Percentiles rank a stretch among this genome's conserved stretches.
Conservation (phyloP, 2,888 invertebrate genomes). For the Hirtodrosophila histrioides region DNA sequence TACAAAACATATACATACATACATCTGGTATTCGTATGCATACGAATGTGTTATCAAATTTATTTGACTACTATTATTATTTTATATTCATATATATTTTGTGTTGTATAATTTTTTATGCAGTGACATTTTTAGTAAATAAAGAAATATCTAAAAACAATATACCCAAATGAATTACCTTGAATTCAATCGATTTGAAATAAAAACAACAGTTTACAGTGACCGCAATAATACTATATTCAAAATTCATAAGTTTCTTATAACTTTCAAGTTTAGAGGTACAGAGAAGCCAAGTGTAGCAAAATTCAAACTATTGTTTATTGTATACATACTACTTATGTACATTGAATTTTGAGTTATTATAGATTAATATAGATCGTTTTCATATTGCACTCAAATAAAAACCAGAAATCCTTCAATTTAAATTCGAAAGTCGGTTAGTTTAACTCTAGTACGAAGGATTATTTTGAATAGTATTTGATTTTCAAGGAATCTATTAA, state of each 20-base stretch:
- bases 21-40: constrained; percentile 66
- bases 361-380: constrained; percentile 2
- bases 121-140: constrained; percentile 75
- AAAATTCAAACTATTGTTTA: constrained; percentile 32
- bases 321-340: constrained; percentile 7
- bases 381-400: constrained; percentile 44
- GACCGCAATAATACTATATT: not conserved
- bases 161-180: no score
- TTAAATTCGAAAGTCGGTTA: constrained; percentile 34
- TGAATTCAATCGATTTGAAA: no score
- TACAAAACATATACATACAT: constrained; percentile 29
- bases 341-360: constrained; percentile 4
- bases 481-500: no score
- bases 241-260: constrained; percentile 15
- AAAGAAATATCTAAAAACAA: constrained; percentile 54
- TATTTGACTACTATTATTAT: constrained; percentile 67
- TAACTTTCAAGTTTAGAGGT: constrained; percentile 33
- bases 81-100: constrained; percentile 66
- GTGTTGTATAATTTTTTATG: constrained; percentile 79
- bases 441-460: constrained; percentile 1
- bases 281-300: constrained; percentile 63
- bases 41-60: constrained; percentile 72
- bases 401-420: constrained; percentile 15
- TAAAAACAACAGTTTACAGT: not conserved
- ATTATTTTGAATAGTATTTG: not conserved